phyloP scores from a whole-genome alignment of 1,140 invertebrate species.

The Anoplolepis gracilipes region DNA sequence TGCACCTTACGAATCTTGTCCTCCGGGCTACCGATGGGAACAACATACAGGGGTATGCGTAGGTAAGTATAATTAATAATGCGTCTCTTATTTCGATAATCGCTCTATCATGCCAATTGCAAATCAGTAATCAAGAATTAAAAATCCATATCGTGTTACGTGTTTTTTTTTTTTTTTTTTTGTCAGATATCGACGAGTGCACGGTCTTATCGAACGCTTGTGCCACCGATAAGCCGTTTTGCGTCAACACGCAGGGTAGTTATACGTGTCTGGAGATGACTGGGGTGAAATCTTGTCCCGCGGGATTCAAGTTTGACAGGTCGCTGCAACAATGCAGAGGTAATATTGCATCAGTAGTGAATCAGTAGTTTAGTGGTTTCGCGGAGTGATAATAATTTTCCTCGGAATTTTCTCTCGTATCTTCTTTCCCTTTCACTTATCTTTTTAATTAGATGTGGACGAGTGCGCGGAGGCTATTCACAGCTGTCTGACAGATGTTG shows the following conservation, averaged over 20 bases:
- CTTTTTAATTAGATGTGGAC: conserved; percentile 85
- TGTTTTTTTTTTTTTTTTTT: neutral
- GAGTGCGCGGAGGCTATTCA: conserved; percentile 85
- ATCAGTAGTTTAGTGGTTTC: no score
- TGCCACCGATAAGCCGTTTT: conserved; percentile 88
- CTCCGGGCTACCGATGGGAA: conserved; percentile 88
- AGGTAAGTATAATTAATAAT: conserved; percentile 77
- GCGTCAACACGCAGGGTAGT: conserved; percentile 90
- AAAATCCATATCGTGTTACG: neutral
- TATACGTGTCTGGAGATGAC: conserved; percentile 88
- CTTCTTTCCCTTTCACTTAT: conserved; percentile 14
- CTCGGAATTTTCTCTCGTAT: neutral
- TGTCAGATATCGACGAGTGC: conserved; percentile 91
- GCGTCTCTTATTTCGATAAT: neutral
- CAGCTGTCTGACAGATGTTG: conserved; percentile 81
- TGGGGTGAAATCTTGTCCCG: conserved; percentile 87
- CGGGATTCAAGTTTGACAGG: conserved; percentile 89
- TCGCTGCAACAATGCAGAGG: conserved; percentile 87
- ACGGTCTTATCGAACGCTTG: conserved; percentile 87
- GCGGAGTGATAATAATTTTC: neutral
- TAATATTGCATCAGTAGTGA: conserved; percentile 69
- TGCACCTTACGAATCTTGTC: conserved; percentile 85
- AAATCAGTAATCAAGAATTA: neutral
- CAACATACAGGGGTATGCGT: conserved; percentile 83
- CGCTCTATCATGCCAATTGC: neutral